Evolutionary conservation across 1,140 invertebrate genomes (phyloP).

Genomic region (Brachionus sp.): DNA sequence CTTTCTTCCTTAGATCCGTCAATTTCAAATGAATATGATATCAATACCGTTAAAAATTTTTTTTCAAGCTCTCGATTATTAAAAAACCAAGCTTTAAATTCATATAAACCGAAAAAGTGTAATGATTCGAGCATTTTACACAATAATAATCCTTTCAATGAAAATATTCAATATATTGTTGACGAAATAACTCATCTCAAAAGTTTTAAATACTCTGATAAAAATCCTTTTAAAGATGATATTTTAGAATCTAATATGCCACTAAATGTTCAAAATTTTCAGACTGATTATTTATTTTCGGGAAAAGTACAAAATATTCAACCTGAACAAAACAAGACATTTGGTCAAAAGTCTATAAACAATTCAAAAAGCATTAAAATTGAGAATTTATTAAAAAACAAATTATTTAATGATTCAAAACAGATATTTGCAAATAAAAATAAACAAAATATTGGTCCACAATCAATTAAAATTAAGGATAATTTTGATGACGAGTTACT

Average conservation of each 20-base stretch:
- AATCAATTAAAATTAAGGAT: background rate
- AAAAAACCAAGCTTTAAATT: too few relatives aligned
- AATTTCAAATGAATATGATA: constrained; percentile 13
- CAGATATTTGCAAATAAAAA: background rate
- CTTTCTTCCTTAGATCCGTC: constrained; percentile 5
- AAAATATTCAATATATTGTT: background rate
- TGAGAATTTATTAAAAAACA: background rate
- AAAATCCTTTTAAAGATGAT: constrained; percentile 2
- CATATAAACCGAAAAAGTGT: too few relatives aligned
- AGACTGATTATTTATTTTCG: background rate
- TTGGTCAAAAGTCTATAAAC: background rate
- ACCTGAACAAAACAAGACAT: too few relatives aligned
- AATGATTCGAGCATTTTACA: too few relatives aligned
- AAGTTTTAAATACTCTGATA: background rate
- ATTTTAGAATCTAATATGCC: background rate
- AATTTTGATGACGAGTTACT: background rate
- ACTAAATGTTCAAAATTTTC: background rate
- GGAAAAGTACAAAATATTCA: background rate
- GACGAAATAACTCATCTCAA: background rate
- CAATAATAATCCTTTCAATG: background rate
- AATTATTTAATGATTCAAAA: background rate
- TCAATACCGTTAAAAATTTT: background rate
- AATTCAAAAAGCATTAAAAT: background rate
- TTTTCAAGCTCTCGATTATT: background rate
- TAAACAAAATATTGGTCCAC: background rate